Evolutionary conservation across 1,140 invertebrate genomes (phyloP), one percentile per base, ranked within the genome.

Genomic region (Drosophila carrolli): DNA sequence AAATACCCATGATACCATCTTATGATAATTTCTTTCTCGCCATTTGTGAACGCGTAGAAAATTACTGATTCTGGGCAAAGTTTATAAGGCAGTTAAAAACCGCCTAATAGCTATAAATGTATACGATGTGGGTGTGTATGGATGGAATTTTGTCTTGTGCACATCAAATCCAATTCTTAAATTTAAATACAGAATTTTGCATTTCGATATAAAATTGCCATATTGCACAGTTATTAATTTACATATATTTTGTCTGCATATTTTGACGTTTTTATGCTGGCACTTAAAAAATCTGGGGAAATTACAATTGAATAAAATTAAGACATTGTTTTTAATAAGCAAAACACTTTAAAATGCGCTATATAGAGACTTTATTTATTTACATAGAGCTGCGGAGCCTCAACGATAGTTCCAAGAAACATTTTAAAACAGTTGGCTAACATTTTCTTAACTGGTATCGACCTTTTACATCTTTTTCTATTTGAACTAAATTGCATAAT

Each of bases 1-100:
- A 62, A 75, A 57, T 56, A 47, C 72, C 48, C 51, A 70, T 58
- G 75, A 78, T 78, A 70, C 56, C 63, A 70, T 70, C 76, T 77
- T 77, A 61, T 77, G 51, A 77, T 77, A 67, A 76, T 67, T 76
- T 75, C 40, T 41, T 46, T 43, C 41, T 67, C 47, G 41, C 48
- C 54, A 41, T 63, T 57, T 58, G 51, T 75, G 57, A 61, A 59
- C 58, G 54, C 23, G n/a, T n/a, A 40, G n/a, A 55, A 59, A 74
- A 50, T 51, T 66, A 59, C 37, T 41, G 54, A 60, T 63, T 47
- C 59, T 56, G 58, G n/a, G 43, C 61, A 19, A 82, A 78, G 41
- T 82, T 65, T 76, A 73, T 50, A 70, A 71, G 61, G 72, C 66
- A 60, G 55, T 57, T 53, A 82, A 58, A 60, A 55, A 57, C 19